A percentile compares a stretch with the other conserved stretches of the same genome.
Conservation (phyloP, 1,140 invertebrate species). For the Drosophila burlai region DNA sequence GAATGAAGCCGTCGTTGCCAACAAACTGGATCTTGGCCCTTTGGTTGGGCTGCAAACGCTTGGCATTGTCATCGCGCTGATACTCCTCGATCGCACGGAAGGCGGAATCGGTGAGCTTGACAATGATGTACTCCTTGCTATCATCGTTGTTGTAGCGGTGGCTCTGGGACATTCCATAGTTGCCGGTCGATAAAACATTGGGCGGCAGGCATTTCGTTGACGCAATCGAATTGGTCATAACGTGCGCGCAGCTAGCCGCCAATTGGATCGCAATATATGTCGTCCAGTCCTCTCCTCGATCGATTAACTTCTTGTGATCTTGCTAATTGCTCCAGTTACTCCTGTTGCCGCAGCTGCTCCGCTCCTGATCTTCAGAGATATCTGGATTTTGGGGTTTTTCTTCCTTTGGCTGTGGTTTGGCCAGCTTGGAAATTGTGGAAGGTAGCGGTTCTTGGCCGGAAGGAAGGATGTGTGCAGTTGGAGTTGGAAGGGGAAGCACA, state of each 20-base stretch:
- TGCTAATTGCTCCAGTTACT: constrained; percentile 2
- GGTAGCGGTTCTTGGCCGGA: constrained; percentile 11
- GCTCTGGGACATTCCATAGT: constrained; percentile 97
- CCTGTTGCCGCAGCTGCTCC: constrained; percentile 1
- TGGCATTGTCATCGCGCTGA: constrained; percentile 89
- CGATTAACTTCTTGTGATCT: not conserved
- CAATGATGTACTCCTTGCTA: constrained; percentile 95
- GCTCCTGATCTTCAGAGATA: not conserved
- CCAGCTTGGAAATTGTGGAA: constrained; percentile 38
- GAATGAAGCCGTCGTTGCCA: constrained; percentile 77
- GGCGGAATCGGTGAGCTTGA: constrained; percentile 97
- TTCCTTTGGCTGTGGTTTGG: constrained; percentile 3
- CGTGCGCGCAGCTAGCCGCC: constrained; percentile 65
- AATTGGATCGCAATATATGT: constrained; percentile 44
- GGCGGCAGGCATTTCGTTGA: constrained; percentile 94
- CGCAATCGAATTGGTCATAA: constrained; percentile 86
- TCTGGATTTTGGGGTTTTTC: not conserved
- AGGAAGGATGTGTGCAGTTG: constrained; percentile 13
- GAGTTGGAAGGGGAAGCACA: constrained; percentile 37
- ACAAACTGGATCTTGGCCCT: constrained; percentile 74
- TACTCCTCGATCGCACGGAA: constrained; percentile 95
- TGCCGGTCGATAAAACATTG: constrained; percentile 92
- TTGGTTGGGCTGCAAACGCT: constrained; percentile 87
- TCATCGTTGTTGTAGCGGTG: constrained; percentile 90
- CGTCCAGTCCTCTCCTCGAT: constrained; percentile 2